Evolutionary conservation across 2,797 vertebrate species (phyloP).

Genomic region (Micromesistius poutassou): DNA sequence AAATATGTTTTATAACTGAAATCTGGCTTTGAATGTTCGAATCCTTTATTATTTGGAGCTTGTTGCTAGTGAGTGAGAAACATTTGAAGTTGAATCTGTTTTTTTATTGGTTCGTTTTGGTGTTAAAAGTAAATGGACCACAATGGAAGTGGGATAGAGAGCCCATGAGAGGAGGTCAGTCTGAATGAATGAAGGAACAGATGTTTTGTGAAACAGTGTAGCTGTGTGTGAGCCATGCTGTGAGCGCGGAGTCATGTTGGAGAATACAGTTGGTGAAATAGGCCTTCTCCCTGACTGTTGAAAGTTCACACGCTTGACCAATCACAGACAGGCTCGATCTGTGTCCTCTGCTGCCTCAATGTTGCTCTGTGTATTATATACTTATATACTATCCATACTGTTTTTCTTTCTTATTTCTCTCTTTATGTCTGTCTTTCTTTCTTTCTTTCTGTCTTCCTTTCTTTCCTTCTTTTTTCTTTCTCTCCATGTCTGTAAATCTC

Average conservation of each 20-base stretch:
- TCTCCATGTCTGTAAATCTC: background rate
- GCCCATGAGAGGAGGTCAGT: background rate
- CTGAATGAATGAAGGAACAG: background rate
- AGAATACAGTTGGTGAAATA: constrained; percentile 25
- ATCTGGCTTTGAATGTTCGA: background rate
- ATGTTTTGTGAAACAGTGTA: background rate
- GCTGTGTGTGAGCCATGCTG: constrained; percentile 17
- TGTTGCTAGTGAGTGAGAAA: background rate
- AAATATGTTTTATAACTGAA: background rate
- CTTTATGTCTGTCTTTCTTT: background rate
- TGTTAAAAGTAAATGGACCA: constrained; percentile 2
- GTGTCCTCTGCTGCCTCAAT: background rate
- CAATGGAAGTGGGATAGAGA: background rate
- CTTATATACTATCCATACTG: too few species aligned
- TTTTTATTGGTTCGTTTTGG: background rate
- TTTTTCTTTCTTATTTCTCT: too few species aligned
- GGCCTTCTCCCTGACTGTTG: constrained; percentile 23
- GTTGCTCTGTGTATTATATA: background rate
- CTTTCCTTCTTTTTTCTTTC: background rate
- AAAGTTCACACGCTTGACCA: constrained; percentile 49
- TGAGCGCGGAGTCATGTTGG: constrained; percentile 56
- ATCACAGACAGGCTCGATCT: constrained; percentile 29
- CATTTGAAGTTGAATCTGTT: too few species aligned
- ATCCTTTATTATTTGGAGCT: background rate
- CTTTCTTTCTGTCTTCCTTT: background rate